phyloP scores from a whole-genome alignment of 2,888 invertebrate species.

The Coecobrya sp. region DNA sequence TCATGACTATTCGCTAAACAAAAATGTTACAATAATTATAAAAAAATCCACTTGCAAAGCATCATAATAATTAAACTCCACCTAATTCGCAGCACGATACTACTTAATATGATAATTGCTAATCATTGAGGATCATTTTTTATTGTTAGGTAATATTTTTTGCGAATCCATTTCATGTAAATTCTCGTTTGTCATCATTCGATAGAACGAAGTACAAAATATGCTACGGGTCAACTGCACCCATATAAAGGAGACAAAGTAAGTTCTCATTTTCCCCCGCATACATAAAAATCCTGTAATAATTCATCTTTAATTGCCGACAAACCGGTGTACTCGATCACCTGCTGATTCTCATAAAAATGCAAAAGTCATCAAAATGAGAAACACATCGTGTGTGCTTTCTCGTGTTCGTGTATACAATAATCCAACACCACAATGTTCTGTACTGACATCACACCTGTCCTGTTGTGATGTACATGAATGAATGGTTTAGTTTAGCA shows the following conservation, averaged over 20 bases:
- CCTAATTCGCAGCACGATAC: neutral
- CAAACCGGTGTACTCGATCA: neutral
- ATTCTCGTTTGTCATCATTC: slow-evolving; percentile 30
- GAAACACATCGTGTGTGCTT: neutral
- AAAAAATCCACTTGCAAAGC: neutral
- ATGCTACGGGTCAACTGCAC: too few species aligned
- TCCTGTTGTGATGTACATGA: too few species aligned
- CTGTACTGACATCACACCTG: neutral
- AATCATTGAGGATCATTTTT: neutral
- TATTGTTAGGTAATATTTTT: neutral
- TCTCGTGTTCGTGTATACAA: too few species aligned
- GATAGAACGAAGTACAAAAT: too few species aligned
- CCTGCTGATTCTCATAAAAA: neutral
- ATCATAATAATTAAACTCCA: neutral
- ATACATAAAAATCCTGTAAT: neutral
- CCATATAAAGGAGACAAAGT: too few species aligned
- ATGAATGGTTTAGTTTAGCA: too few species aligned
- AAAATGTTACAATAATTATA: too few species aligned
- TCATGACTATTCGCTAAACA: too few species aligned
- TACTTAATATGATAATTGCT: neutral
- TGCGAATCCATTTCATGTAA: neutral
- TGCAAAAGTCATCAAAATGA: neutral
- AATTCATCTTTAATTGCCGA: neutral
- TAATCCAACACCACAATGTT: too few species aligned
- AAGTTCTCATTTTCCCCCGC: neutral